Base-by-base conservation (phyloP, 1,140 invertebrate genomes). In the Myzus persicae region DNA sequence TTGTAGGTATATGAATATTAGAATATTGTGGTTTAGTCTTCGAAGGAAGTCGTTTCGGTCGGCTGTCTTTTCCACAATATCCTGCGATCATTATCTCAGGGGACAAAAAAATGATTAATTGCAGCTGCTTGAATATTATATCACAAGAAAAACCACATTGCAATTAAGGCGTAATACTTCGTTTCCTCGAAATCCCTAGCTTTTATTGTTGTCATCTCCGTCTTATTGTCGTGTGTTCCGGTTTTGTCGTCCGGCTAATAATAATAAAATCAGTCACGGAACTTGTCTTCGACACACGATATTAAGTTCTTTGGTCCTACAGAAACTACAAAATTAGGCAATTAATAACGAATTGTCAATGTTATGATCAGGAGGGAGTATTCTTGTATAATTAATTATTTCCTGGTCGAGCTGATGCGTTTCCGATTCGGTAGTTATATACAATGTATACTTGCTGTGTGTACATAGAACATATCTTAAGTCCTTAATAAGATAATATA, bases 11-110 rank as follows among this genome's bases (percentile, higher is more conserved):
- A 44, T 31, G 48, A 51, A n/a, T 44, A 44, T 42, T 42, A 26
- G 24, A 40, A 11, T 26, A 42, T 22, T 90, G 48, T 85, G 46
- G 90, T 92, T 92, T 82, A 36, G 59, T 93, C 24, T 85, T 51
- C 38, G 8, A n/a, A 93, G 91, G 76, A 93, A 93, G 81, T 93
- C 91, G 91, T 93, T 48, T 93, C 91, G 91, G 91, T 93, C 36
- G 44, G 54, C 46, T 48, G 91, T 93, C 46, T 85, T 82, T 93
- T 84, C 38, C 81, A 54, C 76, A 51, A 92, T 92, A 82, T 85
- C 91, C 91, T 48, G 91, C 76, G 81, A 93, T 93, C 91, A 93
- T 93, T 85, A 93, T 93, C 91, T 85, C 31, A 6, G 46, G 26
- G 46, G 91, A 93, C 46, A 90, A 90, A 90, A 67, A 67, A 42